phyloP scores from a whole-genome alignment of 2,113 vertebrate species.

The Athene cunicularia region DNA sequence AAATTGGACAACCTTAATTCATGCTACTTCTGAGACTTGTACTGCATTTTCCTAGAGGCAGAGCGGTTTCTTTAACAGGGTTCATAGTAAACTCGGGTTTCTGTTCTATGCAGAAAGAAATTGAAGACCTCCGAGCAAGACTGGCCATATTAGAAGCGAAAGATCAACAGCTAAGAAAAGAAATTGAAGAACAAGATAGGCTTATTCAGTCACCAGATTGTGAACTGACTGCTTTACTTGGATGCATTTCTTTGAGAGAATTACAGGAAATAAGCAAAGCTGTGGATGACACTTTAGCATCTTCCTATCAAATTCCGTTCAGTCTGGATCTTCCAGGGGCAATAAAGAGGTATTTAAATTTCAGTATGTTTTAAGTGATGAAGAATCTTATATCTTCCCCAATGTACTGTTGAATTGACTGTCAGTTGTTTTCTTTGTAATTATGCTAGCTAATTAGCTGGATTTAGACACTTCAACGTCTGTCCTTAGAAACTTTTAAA shows the following conservation, averaged over 20 bases:
- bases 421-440: neutral
- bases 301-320: constrained; percentile 72
- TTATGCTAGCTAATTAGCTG: neutral
- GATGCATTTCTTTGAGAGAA: constrained; percentile 69
- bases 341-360: constrained; percentile 79
- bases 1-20: neutral
- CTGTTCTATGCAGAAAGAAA: constrained; percentile 80
- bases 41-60: neutral
- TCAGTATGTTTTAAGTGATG: neutral
- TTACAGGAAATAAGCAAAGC: constrained; percentile 77
- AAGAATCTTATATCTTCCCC: neutral
- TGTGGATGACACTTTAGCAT: constrained; percentile 78
- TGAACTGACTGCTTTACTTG: constrained; percentile 73
- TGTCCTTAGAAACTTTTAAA: neutral
- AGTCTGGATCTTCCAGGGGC: constrained; percentile 71
- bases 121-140: constrained; percentile 77
- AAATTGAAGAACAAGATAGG: constrained; percentile 77
- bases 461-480: neutral
- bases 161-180: constrained; percentile 75
- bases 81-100: neutral
- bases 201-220: constrained; percentile 74
- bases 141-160: constrained; percentile 76
- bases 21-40: neutral
- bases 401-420: neutral
- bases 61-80: neutral